Evolutionary conservation across 2,888 invertebrate genomes (phyloP), one percentile per base, ranked within the genome.

Genomic region (Cheilosia grossa): DNA sequence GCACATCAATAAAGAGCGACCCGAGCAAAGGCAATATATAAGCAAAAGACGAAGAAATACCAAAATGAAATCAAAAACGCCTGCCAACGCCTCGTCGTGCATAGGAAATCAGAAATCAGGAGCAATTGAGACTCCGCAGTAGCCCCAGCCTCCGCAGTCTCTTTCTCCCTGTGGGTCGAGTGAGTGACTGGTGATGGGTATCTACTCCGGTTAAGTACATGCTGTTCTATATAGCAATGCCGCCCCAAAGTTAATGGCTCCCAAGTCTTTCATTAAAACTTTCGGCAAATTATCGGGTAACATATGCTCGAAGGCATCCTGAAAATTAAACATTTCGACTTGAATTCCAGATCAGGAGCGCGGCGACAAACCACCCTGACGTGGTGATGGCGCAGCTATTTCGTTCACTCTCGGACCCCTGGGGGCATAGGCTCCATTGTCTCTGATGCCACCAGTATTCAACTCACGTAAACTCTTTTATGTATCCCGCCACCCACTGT

Each of bases 271-370:
- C 91, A 91, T 91, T 91, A 91, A 91, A 91, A 91, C 91, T 91
- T 91, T 91, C 91, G 91, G 90, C 91, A 91, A 91, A 91, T 91
- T 91, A 91, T 91, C 91, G 91, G 90, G 91, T 91, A 91, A 91
- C 91, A 91, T 91, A 91, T 91, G 91, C 91, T 90, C 89, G 81
- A 85, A 85, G 85, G 85, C 85, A 85, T 85, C 85, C 85, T 85
- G 85, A 85, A 85, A 85, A 85, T 85, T 85, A 85, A 85, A 81
- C 85, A 85, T 85, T 85, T 81, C 81, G 85, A 80, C 85, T 85
- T 85, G 85, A 85, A 81, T 77, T 81, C 64, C 66, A 81, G 85
- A 85, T 85, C 70, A 85, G 81, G 64, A 85, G 81, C 64, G 75
- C 75, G 77, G 72, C 80, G 85, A 81, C 85, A 81, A 85, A 77